Percentiles rank a stretch among this genome's conserved stretches.
phyloP scores from a whole-genome alignment of 37 sponge, comb jelly and placozoan genomes.

The Tethya wilhelma region DNA sequence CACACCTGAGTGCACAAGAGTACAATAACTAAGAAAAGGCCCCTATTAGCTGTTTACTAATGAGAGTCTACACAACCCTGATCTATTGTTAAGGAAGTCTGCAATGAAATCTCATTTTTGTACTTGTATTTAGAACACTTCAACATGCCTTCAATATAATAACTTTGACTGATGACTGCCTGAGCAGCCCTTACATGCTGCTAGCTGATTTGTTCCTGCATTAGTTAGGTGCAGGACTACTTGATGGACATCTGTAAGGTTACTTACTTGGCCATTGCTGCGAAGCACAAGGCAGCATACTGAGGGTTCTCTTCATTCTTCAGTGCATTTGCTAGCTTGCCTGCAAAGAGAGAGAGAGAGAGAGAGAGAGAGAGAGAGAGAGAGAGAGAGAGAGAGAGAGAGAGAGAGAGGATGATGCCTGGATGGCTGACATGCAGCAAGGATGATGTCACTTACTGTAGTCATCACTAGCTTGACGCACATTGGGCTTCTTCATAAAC shows the following conservation, averaged over 20 bases:
- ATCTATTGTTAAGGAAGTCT: too few relatives aligned
- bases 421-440: not conserved
- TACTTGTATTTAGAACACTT: too few relatives aligned
- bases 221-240: not conserved
- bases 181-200: not conserved
- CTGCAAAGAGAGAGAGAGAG: conserved; percentile 14
- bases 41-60: not conserved
- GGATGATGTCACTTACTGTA: conserved; percentile 39
- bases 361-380: not conserved
- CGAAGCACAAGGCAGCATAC: conserved; percentile 71
- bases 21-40: not conserved
- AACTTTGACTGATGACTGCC: not conserved
- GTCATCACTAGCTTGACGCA: conserved; percentile 57
- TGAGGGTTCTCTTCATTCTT: conserved; percentile 73
- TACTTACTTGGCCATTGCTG: conserved; percentile 76
- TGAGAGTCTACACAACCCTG: too few relatives aligned
- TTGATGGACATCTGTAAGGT: too few relatives aligned
- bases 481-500: conserved; percentile 76
- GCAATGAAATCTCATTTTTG: too few relatives aligned
- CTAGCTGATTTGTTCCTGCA: not conserved
- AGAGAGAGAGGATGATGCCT: not conserved
- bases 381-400: conserved; percentile 13
- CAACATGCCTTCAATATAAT: not conserved
- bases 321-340: conserved; percentile 61
- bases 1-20: conserved; percentile 57